phyloP scores from a whole-genome alignment of 2,113 vertebrate genomes.

The Mandrillus leucophaeus region DNA sequence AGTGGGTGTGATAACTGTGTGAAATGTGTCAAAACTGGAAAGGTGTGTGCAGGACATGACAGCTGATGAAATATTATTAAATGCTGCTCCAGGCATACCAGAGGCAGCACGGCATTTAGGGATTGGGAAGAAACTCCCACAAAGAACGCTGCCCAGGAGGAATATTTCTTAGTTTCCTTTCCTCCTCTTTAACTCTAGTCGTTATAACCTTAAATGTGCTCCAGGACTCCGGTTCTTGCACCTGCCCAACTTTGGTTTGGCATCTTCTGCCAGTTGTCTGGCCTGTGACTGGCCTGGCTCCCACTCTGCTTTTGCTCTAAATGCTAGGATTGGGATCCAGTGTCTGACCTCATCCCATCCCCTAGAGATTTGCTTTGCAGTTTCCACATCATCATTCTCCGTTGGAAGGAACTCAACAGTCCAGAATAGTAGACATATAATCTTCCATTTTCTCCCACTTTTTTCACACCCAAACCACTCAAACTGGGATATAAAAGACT shows the following conservation, averaged over 20 bases:
- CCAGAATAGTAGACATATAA: neutral
- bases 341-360: neutral
- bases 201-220: neutral
- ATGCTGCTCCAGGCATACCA: neutral
- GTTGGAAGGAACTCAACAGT: neutral
- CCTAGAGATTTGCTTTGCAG: neutral
- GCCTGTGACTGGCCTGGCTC: neutral
- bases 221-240: neutral
- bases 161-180: neutral
- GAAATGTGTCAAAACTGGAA: neutral
- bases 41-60: neutral
- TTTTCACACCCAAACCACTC: neutral
- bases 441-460: neutral
- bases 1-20: neutral
- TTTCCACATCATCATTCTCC: neutral
- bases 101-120: neutral
- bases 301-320: neutral
- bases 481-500: neutral
- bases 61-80: neutral
- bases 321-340: neutral
- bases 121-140: neutral
- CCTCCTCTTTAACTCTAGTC: neutral
- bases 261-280: neutral
- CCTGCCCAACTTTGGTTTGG: neutral
- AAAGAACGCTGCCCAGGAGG: neutral